A percentile compares a stretch with the other conserved stretches of the same genome.
These are phyloP conservation scores for Drosophila lacertosa DNA, from an alignment of 1,140 invertebrate genomes.

Conservation along the genomic window DNA sequence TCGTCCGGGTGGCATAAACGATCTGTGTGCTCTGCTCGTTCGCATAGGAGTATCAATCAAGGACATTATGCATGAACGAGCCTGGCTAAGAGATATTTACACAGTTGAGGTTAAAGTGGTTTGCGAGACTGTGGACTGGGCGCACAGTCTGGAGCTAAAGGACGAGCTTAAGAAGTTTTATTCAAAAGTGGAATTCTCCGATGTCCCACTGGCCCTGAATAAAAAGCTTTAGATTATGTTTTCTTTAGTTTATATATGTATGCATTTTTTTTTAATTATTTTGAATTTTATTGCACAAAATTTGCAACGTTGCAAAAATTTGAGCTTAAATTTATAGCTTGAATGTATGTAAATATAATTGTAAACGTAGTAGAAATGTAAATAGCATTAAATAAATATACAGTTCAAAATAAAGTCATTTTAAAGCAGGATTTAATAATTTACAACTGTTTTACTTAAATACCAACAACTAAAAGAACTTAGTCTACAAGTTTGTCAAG, in stretches of 20 bases:
- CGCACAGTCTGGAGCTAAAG: slow-evolving; percentile 89
- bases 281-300: slow-evolving; percentile 42
- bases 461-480: slow-evolving; percentile 50
- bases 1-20: slow-evolving; percentile 93
- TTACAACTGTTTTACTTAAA: slow-evolving; percentile 37
- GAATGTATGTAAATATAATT: slow-evolving; percentile 46
- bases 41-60: slow-evolving; percentile 95
- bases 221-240: slow-evolving; percentile 37
- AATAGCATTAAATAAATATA: slow-evolving; percentile 73
- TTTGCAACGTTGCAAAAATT: slow-evolving; percentile 49
- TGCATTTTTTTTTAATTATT: slow-evolving; percentile 48
- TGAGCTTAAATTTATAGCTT: slow-evolving; percentile 58
- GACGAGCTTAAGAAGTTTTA: slow-evolving; percentile 87
- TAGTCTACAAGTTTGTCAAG: slow-evolving; percentile 58
- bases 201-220: slow-evolving; percentile 84
- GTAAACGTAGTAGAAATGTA: slow-evolving; percentile 57
- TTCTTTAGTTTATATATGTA: slow-evolving; percentile 3
- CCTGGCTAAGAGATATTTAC: slow-evolving; percentile 96
- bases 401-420: slow-evolving; percentile 48
- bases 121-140: slow-evolving; percentile 92
- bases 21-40: slow-evolving; percentile 91
- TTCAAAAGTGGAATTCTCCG: slow-evolving; percentile 84
- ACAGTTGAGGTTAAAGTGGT: slow-evolving; percentile 92
- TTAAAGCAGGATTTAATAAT: slow-evolving; percentile 40
- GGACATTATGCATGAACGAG: slow-evolving; percentile 96